Evolutionary conservation across 2,113 vertebrate species (phyloP), one percentile per base, ranked within the genome.

Genomic region (Genyomyrus donnyi): DNA sequence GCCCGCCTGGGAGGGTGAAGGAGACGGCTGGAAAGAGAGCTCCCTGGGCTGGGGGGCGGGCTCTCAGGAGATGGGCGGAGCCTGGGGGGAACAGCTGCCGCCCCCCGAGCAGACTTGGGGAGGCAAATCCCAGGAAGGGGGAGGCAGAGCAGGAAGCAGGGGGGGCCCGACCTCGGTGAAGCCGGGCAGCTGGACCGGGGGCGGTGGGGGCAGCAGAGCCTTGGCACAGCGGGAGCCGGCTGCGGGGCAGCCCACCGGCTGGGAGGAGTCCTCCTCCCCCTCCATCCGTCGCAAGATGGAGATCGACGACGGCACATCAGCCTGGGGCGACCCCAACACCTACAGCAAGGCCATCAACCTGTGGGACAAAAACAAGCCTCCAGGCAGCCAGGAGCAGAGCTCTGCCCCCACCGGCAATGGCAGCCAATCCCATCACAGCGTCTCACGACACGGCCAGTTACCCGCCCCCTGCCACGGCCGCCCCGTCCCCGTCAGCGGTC

Each of bases 221-320:
- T 93, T 35, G 80, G 91, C 49, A 58, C 45, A 96, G 91, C 96
- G 96, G 92, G 98, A 98, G 91, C 96, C 97, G 27, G 85, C 92
- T 91, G 93, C 90, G 90, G 93, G 95, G 90, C 97, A 98, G 92
- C 93, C 97, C 89, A 98, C 97, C 48, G 98, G 98, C 93, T 99
- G 98, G 98, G 97, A 99, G 92, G 98, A 99, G 84, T 98, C 98
- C 88, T 98, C 98, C 88, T 98, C 98, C 48, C 97, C 98, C 8
- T 99, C 98, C 93, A 97, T 99, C 93, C 96, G 98, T 62, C 98
- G 97, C 90, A 99, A 98, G 92, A 99, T 99, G 97, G 98, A 99
- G 94, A 99, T 99, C 0, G 98, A 99, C 93, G 98, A 99, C 62
- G 98, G 98, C 94, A 99, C 98, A 92, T 98, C 98, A 92, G 98